Evolutionary conservation across 1,140 invertebrate genomes (phyloP).

Genomic region (Delia radicum): DNA sequence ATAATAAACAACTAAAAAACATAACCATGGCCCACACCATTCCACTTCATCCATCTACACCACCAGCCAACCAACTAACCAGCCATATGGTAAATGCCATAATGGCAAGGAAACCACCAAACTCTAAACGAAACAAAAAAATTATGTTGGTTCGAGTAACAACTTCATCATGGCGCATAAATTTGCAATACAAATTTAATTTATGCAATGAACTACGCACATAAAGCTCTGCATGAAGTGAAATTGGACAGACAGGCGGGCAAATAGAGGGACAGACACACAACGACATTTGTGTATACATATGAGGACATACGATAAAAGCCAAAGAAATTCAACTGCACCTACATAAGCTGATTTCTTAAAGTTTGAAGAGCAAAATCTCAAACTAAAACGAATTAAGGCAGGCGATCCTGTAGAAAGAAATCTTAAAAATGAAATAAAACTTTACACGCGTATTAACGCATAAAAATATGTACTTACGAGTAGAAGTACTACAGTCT

Average conservation of each 20-base stretch:
- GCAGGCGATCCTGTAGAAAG: not conserved
- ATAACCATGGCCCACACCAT: not conserved
- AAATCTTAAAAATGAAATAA: not conserved
- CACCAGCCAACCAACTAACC: not conserved
- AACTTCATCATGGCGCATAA: constrained; percentile 56
- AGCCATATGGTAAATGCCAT: constrained; percentile 2
- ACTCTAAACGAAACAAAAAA: constrained; percentile 17
- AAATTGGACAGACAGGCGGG: not conserved
- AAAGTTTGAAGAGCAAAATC: not conserved
- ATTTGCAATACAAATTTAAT: constrained; percentile 56
- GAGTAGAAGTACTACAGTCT: not conserved
- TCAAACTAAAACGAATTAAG: not conserved
- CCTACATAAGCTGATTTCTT: constrained; percentile 21
- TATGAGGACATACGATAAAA: not conserved
- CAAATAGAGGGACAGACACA: not conserved
- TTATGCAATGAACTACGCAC: constrained; percentile 42
- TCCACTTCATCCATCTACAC: not conserved
- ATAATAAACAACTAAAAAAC: not conserved
- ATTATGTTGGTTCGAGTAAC: constrained; percentile 53
- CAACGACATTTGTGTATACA: not conserved
- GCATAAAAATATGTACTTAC: constrained; percentile 10
- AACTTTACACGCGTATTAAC: constrained; percentile 17
- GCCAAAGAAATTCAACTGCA: not conserved
- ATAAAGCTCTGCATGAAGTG: not conserved
- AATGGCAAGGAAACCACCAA: not conserved